Base-by-base conservation (phyloP, 1,140 invertebrate genomes). In the Akabosia matsudoensis region DNA sequence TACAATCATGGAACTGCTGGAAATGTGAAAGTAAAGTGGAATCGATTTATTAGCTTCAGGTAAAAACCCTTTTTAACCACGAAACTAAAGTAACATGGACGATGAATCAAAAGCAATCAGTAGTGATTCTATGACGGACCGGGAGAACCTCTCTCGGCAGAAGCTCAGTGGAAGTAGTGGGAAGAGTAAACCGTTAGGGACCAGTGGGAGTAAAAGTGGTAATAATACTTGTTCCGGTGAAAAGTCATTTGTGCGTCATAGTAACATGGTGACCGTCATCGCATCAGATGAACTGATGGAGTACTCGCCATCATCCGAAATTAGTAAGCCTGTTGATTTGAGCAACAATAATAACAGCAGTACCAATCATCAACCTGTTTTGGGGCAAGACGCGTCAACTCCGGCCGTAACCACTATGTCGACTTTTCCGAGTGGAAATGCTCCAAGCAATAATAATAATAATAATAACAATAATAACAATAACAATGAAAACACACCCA, bases 291-390 rank as follows among this genome's bases (percentile, higher is more conserved):
- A 74, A 31, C 52, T 70, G 14, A 78, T 80, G 75, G 79, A 72
- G 13, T 72, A 45, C 33, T 72, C 70, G 16, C 70, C 70, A 34
- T 30, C 74, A 18, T n/a, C 74, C 18, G 77, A 78, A 76, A 56
- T 80, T 1, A 74, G 34, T 16, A 79, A 79, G 71, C 80, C 80
- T 1, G 80, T 81, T 22, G 80, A 81, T 61, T 56, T 81, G 54
- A 79, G 77, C 70, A 81, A 79, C 70, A 81, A 79, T 56, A 79
- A 79, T 73, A 78, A 73, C 45, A 75, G 33, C 61, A 78, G 67
- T 37, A 73, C 45, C 18, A 74, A 72, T 37, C 7, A 31, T 18
- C 7, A 70, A 4, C 10, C n/a, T 45, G 13, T 16, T 61, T 24
- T 61, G 54, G 54, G 54, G 54, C 54, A 61, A 61, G 54, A 61